A percentile compares a stretch with the other conserved stretches of the same genome.
phyloP scores from a whole-genome alignment of 2,888 invertebrate species.

The Neria commutata region DNA sequence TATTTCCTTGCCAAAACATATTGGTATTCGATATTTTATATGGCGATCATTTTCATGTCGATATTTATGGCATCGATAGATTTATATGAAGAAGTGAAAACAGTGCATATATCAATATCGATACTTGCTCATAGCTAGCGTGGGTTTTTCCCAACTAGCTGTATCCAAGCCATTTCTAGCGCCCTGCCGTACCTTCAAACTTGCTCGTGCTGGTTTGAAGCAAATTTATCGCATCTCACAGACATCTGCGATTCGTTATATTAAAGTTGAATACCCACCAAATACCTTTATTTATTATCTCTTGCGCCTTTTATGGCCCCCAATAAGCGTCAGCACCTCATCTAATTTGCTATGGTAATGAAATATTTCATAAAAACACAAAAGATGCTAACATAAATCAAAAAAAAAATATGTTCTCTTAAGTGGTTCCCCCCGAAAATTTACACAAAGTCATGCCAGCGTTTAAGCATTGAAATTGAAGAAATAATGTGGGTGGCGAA shows the following conservation, averaged over 20 bases:
- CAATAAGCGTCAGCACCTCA: constrained; percentile 53
- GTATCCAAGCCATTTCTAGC: not conserved
- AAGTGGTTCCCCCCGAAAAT: not conserved
- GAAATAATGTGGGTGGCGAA: constrained; percentile 47
- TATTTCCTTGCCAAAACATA: no score
- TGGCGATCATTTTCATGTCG: not conserved
- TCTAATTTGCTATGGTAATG: constrained; percentile 54
- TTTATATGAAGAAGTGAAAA: not conserved
- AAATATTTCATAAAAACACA: constrained; percentile 39
- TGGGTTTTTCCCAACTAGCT: not conserved
- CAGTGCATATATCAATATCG: not conserved
- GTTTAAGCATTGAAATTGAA: not conserved
- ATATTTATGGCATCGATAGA: not conserved
- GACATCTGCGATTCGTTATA: not conserved
- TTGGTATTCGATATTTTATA: no score
- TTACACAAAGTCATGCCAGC: constrained; percentile 14
- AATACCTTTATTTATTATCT: constrained; percentile 36
- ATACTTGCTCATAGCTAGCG: not conserved
- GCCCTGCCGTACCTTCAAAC: not conserved
- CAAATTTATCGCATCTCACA: not conserved
- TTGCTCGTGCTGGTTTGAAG: no score
- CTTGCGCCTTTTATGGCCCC: constrained; percentile 32
- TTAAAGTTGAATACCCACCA: not conserved
- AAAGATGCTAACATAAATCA: constrained; percentile 35
- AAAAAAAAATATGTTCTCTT: not conserved